These are phyloP conservation scores for Acanthis flammea DNA, from an alignment of 2,797 vertebrate genomes.

Conservation along the genomic window DNA sequence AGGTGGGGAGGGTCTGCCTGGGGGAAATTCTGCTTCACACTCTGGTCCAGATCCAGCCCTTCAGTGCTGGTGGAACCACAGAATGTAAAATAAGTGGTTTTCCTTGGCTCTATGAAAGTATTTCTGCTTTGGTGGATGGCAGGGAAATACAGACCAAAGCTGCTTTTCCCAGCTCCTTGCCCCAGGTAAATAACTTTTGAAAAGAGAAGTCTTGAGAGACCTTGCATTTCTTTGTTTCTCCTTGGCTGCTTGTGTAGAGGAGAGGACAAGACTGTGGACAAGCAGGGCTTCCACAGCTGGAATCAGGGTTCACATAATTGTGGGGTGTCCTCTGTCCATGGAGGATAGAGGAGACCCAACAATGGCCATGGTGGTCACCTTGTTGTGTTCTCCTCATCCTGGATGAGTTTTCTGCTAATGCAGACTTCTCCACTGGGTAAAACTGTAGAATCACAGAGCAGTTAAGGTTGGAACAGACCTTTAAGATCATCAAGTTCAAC, in stretches of 20 bases:
- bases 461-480: background rate
- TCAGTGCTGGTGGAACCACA: accelerated
- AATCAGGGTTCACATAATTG: accelerated
- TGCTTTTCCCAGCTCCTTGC: background rate
- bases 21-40: background rate
- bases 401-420: background rate
- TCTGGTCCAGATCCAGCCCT: background rate
- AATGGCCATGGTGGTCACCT: background rate
- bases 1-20: background rate
- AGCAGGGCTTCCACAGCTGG: background rate
- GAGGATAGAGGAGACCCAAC: no score
- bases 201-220: background rate
- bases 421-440: background rate
- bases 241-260: background rate
- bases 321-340: background rate
- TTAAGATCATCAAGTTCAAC: background rate
- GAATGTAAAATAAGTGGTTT: accelerated
- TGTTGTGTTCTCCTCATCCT: background rate
- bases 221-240: background rate
- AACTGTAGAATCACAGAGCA: background rate
- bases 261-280: background rate
- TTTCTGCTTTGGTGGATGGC: background rate
- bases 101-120: accelerated
- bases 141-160: background rate
- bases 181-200: accelerated